A percentile compares a stretch with the other conserved stretches of the same genome.
Evolutionary conservation across 2,797 vertebrate species (phyloP).

Genomic region (Gallinago nigripennis): DNA sequence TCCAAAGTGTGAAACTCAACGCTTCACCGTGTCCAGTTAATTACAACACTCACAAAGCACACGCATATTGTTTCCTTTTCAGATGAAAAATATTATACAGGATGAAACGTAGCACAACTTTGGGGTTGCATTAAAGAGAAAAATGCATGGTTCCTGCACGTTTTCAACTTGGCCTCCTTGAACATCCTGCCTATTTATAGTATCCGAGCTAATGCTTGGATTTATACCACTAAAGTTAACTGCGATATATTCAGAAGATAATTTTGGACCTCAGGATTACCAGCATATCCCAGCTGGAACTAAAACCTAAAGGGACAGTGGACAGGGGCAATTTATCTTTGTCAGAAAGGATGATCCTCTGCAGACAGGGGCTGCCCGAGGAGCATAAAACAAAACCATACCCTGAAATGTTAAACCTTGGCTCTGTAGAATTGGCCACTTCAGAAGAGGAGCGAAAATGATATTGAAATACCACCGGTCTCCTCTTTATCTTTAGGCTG

Average conservation of each 20-base stretch:
- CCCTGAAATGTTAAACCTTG: background rate
- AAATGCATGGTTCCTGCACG: constrained; percentile 24
- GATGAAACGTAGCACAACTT: background rate
- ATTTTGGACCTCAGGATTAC: constrained; percentile 12
- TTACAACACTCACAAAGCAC: background rate
- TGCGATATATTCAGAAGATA: constrained; percentile 6
- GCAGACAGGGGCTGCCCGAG: background rate
- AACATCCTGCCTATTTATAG: constrained; percentile 62
- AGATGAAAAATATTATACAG: constrained; percentile 1
- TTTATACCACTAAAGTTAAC: constrained; percentile 45
- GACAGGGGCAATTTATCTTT: background rate
- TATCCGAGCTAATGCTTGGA: constrained; percentile 7
- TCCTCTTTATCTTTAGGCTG: background rate
- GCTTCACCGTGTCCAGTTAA: constrained; percentile 17
- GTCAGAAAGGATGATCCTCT: background rate
- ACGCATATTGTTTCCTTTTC: background rate
- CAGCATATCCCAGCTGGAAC: background rate
- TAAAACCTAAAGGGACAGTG: background rate
- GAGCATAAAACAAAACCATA: background rate
- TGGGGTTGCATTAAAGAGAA: background rate
- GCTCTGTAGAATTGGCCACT: background rate
- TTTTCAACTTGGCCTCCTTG: constrained; percentile 58
- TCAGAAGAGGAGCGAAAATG: background rate
- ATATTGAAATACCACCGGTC: background rate
- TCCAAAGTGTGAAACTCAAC: background rate